Percentiles rank a stretch among this genome's conserved stretches.
phyloP scores from a whole-genome alignment of 2,797 vertebrate genomes.

The Heterohyrax brucei region DNA sequence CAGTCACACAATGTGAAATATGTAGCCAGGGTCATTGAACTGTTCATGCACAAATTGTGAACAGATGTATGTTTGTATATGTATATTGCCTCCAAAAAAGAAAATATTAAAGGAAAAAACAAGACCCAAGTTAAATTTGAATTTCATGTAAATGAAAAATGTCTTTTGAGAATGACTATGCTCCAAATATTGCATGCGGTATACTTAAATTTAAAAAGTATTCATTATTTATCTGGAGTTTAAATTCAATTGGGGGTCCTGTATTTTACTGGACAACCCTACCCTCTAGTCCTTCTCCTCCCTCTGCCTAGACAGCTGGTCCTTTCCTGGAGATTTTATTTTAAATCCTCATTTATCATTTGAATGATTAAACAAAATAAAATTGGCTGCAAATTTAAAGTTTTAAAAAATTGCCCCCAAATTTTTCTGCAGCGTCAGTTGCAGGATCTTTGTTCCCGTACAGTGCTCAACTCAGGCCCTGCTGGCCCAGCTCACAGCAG shows the following conservation, averaged over 20 bases:
- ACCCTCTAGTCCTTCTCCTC: background rate
- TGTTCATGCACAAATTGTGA: background rate
- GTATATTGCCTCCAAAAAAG: background rate
- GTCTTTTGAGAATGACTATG: background rate
- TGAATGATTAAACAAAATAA: background rate
- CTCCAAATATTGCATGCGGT: slow-evolving; percentile 2
- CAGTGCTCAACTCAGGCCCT: background rate
- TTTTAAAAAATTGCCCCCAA: slow-evolving; percentile 3
- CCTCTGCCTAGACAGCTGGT: background rate
- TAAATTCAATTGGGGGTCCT: background rate
- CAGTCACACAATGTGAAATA: background rate
- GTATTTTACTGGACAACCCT: background rate
- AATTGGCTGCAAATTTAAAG: background rate
- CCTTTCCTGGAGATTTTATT: background rate
- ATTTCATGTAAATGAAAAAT: slow-evolving; percentile 5
- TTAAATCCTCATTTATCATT: slow-evolving; percentile 33
- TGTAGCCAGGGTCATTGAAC: background rate
- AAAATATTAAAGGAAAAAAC: background rate
- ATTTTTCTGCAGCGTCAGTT: background rate
- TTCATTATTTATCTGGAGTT: slow-evolving; percentile 19
- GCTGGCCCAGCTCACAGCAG: background rate
- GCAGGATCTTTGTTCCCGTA: background rate
- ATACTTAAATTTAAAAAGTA: background rate
- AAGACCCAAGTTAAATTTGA: background rate
- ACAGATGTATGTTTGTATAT: no score